Conservation (phyloP, 2,797 vertebrate species). For the Gallirallus australis region DNA sequence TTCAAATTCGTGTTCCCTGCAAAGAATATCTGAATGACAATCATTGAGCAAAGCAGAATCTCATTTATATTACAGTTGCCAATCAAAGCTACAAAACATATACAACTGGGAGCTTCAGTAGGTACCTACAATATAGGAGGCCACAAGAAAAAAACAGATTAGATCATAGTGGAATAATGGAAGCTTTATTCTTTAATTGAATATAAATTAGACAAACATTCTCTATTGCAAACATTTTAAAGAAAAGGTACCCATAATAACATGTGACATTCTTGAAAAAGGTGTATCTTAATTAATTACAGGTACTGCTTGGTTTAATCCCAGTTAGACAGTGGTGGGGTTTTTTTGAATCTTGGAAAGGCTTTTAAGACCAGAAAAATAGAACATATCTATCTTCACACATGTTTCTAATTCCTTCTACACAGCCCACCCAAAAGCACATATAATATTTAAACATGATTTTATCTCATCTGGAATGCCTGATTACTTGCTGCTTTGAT, state of each 20-base stretch:
- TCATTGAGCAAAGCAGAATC: conserved; percentile 8
- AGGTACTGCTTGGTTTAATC: not conserved
- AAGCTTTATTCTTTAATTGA: not conserved
- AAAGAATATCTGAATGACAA: conserved; percentile 35
- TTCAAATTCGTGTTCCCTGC: conserved; percentile 36
- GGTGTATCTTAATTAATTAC: not conserved
- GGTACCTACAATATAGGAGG: not conserved
- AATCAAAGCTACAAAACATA: conserved; percentile 22
- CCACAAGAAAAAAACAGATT: not conserved
- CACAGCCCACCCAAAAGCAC: not conserved
- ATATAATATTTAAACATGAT: not conserved
- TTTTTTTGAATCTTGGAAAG: not conserved
- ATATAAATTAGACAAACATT: not conserved
- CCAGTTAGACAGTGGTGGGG: not conserved
- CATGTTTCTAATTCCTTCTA: not conserved
- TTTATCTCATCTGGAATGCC: not conserved
- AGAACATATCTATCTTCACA: not conserved
- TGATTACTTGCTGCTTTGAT: not conserved
- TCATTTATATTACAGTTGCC: conserved; percentile 36
- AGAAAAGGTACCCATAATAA: not conserved
- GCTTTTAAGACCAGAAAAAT: not conserved
- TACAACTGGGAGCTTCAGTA: not conserved
- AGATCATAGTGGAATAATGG: not conserved
- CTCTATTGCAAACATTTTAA: not conserved
- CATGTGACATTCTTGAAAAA: not conserved